These are phyloP conservation scores for Pentalonia nigronervosa DNA, from an alignment of 1,140 invertebrate species.

Conservation along the genomic window DNA sequence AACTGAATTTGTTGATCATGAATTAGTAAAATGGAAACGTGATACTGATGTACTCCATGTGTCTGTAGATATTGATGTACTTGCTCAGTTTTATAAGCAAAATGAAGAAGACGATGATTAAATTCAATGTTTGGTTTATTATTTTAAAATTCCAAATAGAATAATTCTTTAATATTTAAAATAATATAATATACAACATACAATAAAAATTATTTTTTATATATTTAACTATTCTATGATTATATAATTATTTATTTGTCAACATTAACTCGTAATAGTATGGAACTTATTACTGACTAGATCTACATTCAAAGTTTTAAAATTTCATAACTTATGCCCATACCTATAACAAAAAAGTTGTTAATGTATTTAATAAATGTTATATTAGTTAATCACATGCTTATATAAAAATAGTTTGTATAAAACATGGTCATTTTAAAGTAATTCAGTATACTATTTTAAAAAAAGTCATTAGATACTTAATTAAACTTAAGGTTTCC, in stretches of 20 bases:
- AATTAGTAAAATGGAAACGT: conserved; percentile 82
- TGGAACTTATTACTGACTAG: conserved; percentile 26
- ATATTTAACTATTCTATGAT: conserved; percentile 45
- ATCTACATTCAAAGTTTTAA: conserved; percentile 20
- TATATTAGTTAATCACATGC: not conserved
- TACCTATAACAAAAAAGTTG: conserved; percentile 32
- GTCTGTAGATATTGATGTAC: conserved; percentile 75
- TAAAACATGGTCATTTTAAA: not conserved
- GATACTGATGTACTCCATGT: conserved; percentile 80
- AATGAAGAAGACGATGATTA: conserved; percentile 45
- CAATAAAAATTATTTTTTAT: conserved; percentile 37
- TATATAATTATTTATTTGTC: conserved; percentile 29
- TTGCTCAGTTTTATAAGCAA: conserved; percentile 63
- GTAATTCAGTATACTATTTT: not conserved
- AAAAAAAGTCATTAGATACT: not conserved
- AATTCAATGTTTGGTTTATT: conserved; percentile 13
- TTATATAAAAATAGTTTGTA: not conserved
- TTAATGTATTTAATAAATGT: not conserved
- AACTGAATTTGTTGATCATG: conserved; percentile 93
- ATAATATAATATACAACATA: conserved; percentile 48
- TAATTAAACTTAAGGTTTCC: not conserved
- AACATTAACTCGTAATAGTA: not conserved
- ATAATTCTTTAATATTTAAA: conserved; percentile 40
- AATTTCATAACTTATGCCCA: conserved; percentile 51
- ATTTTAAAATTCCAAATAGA: not conserved